Evolutionary conservation across 92 coral and sea anemone genomes (phyloP), one percentile per base, ranked within the genome.

Genomic region (Epizoanthus illoricatus): DNA sequence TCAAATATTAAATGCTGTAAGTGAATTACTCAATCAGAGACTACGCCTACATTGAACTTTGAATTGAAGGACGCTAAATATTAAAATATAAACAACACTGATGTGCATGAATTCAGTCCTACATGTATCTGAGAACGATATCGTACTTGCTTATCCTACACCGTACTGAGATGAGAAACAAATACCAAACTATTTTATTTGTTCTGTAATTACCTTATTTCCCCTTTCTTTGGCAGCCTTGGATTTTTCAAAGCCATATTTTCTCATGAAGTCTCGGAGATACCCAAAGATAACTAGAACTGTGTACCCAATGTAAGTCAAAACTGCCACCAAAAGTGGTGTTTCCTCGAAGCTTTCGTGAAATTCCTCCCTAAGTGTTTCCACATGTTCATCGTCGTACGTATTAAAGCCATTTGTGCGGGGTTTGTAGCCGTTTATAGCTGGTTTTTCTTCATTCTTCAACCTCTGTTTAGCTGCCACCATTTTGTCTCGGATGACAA

Each of bases 321-420:
- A 83, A 56, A 95, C 98, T 45, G 98, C 98, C 47, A 93, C 93
- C 65, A 86, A 67, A 24, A 93, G 85, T 54, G 98, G 98, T 45
- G 98, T 95, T 67, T 91, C 96, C 81, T 95, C 98, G 70, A 93
- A 95, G 67, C 94, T 97, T 73, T 95, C 98, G 23, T 81, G 84
- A 81, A 93, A 93, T 43, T 92, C 85, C 20, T 84, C 86, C 81
- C 80, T 81, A 40, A 47, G 76, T 7, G 78, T 84, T 69, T 74
- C 73, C 7, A 79, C 72, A 58, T 70, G 66, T 65, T 85, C 86
- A 60, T 87, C 87, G 19, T 69, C 87, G 33, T 85, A 75, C 18
- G 82, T 74, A 72, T 84, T 59, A 79, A 84, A 89, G n/a, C 97
- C 97, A 60, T 93, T 91, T 63, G 73, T 70, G 79, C 75, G 84